Evolutionary conservation across 2,888 invertebrate species (phyloP), one percentile per base, ranked within the genome.

Genomic region (Diadegma fenestrale): DNA sequence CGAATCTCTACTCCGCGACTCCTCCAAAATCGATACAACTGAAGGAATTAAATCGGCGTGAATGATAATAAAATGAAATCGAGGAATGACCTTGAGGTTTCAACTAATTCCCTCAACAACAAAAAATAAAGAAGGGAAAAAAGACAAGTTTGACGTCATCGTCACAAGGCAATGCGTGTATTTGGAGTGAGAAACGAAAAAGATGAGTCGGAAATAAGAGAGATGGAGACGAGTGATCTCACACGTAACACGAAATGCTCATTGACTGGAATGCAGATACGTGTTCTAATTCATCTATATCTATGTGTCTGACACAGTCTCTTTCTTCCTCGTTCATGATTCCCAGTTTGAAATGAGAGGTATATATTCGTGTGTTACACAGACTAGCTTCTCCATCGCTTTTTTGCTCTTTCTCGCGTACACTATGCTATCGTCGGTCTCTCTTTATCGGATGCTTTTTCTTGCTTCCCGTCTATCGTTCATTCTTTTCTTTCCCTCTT

Each of bases 191-290:
- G 14, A 22, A 83, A 86, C 64, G 87, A 63, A 79, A 84, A 82
- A 84, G 43, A 37, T 8, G 30, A 69, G 19, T 41, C 22, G 17
- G 64, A 26, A 69, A 26, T 37, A 37, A 14, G 54, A 61, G 71
- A 41, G 41, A 66, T 33, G 37, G 37, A 37, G 37, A 37, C 37
- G 54, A 71, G 84, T 82, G 83, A 26, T 58, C 58, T 87, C 82
- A 87, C 82, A 81, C 82, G 83, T 78, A 88, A 86, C 79, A 86
- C 88, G 89, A 87, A 81, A 87, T 91, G 91, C 88, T 91, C 90
- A 90, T 90, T 89, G 91, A 89, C 90, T 91, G 91, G 91, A 91
- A 91, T 90, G 90, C 89, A 91, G 91, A 91, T 91, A 91, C 88
- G 87, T 82, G 80, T 77, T 84, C 75, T 80, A 68, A 69, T 84